phyloP scores from a whole-genome alignment of 1,140 invertebrate genomes.

The Diabrotica virgifera region DNA sequence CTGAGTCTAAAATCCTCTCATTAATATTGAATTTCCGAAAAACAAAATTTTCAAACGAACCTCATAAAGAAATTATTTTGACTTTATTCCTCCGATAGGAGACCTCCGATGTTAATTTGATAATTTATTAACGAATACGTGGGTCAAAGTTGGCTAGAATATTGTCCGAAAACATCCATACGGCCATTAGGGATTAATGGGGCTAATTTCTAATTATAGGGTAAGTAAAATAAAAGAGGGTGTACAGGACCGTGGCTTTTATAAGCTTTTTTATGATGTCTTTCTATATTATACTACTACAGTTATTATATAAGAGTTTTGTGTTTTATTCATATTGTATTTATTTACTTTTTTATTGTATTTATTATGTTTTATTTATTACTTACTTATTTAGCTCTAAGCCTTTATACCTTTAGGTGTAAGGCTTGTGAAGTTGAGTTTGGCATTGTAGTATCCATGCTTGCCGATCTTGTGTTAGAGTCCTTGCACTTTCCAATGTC shows the following conservation, averaged over 20 bases:
- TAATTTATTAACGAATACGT: slow-evolving; percentile 18
- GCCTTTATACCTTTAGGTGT: no score
- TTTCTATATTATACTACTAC: no score
- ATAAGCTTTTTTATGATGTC: no score
- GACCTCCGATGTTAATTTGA: slow-evolving; percentile 17
- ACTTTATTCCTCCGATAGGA: slow-evolving; percentile 10
- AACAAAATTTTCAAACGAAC: slow-evolving; percentile 18
- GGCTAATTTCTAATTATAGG: slow-evolving; percentile 26
- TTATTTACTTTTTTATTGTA: no score
- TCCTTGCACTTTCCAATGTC: no score
- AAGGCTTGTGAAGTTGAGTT: no score
- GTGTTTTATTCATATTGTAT: no score
- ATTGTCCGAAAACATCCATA: slow-evolving; percentile 24
- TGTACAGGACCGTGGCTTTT: not conserved
- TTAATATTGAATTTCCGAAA: slow-evolving; percentile 17
- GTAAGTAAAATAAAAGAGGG: slow-evolving; percentile 27
- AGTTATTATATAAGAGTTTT: no score
- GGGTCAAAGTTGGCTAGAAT: slow-evolving; percentile 20
- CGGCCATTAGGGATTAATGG: slow-evolving; percentile 23
- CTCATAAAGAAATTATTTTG: slow-evolving; percentile 19
- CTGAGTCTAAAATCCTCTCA: slow-evolving; percentile 7
- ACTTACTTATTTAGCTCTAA: no score
- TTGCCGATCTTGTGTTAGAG: no score
- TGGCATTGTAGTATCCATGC: no score
- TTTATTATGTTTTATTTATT: no score